A percentile compares a stretch with the other conserved stretches of the same genome.
These are phyloP conservation scores for Burhinus oedicnemus DNA, from an alignment of 2,113 vertebrate genomes.

Conservation along the genomic window DNA sequence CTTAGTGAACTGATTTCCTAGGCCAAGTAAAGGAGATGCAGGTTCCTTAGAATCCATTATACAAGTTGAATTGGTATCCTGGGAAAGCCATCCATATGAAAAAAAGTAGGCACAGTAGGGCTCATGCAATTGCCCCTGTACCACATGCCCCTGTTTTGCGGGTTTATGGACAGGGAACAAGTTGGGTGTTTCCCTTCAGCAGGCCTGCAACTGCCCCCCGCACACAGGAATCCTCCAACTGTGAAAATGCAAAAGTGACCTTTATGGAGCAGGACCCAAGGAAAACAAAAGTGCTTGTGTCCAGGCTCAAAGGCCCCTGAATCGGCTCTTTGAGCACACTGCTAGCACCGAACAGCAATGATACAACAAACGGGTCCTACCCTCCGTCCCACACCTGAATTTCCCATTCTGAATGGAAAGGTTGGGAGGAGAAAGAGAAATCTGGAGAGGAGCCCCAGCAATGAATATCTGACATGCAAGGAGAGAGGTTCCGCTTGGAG, in stretches of 20 bases:
- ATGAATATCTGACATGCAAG: not conserved
- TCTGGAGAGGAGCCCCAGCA: fast-evolving
- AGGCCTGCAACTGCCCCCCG: not conserved
- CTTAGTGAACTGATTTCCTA: not conserved
- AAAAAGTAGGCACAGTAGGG: not conserved
- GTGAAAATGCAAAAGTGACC: not conserved
- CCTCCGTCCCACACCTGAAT: not conserved
- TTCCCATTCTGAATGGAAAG: not conserved
- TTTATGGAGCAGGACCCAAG: not conserved
- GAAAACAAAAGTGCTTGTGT: constrained; percentile 7
- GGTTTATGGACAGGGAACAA: not conserved
- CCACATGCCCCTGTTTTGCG: not conserved
- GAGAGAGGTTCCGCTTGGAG: not conserved
- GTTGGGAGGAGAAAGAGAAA: not conserved
- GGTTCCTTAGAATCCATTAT: not conserved
- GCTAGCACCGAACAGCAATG: not conserved
- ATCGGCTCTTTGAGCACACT: not conserved
- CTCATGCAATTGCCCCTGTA: not conserved
- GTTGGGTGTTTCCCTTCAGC: not conserved
- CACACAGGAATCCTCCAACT: not conserved
- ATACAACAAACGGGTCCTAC: not conserved
- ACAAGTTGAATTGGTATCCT: not conserved
- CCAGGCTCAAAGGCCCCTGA: not conserved
- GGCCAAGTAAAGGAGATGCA: not conserved
- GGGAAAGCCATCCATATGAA: not conserved